Conservation (phyloP, 1,140 invertebrate genomes). For the Drosophila insularis region DNA sequence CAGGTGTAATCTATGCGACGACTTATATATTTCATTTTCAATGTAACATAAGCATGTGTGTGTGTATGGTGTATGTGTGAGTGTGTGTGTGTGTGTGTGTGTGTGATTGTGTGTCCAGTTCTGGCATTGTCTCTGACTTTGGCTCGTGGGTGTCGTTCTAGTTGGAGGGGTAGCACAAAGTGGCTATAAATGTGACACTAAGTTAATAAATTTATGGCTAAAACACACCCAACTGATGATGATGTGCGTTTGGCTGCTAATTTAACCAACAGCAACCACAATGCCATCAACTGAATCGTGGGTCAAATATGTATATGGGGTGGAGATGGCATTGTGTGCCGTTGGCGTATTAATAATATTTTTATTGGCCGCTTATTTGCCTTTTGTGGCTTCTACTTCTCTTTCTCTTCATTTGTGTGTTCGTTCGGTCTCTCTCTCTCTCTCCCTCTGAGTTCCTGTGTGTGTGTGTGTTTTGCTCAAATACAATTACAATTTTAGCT, state of each 20-base stretch:
- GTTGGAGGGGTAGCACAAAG: conserved; percentile 33
- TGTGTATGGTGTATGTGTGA: no score
- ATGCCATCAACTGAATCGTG: neutral
- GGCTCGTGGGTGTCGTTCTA: conserved; percentile 14
- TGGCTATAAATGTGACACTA: conserved; percentile 78
- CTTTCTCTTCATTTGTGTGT: conserved; percentile 12
- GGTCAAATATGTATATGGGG: neutral
- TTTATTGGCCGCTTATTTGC: conserved; percentile 77
- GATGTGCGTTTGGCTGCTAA: conserved; percentile 42
- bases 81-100: no score
- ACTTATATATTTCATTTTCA: no score
- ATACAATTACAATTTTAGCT: conserved; percentile 37
- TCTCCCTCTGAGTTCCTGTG: neutral
- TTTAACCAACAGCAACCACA: conserved; percentile 34
- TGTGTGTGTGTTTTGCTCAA: conserved; percentile 20
- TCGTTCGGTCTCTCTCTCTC: neutral
- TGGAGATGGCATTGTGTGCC: conserved; percentile 34
- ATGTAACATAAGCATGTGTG: no score
- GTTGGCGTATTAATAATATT: conserved; percentile 75
- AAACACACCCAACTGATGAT: conserved; percentile 73
- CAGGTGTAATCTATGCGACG: no score
- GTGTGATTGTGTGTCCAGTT: neutral
- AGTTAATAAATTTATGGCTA: conserved; percentile 79
- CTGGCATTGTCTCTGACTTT: neutral
- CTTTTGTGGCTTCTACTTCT: conserved; percentile 27